Evolutionary conservation across 2,888 invertebrate genomes (phyloP).

Genomic region (Empis stercorea): DNA sequence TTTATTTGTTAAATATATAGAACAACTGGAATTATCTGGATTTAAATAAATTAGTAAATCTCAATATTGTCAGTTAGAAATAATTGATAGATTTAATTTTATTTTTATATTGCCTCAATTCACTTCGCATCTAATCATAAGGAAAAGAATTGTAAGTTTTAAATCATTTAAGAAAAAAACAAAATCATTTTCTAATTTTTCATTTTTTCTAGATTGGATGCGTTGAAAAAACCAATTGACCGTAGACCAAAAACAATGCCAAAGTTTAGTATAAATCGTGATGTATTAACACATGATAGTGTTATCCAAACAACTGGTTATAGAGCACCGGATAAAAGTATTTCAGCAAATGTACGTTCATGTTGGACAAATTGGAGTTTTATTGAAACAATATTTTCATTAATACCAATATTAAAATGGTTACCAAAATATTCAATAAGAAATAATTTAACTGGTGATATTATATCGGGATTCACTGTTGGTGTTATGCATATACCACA

Average conservation of each 20-base stretch:
- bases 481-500: conserved; percentile 79
- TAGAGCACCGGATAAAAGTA: conserved; percentile 30
- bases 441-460: conserved; percentile 50
- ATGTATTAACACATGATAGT: conserved; percentile 29
- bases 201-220: neutral
- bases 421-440: conserved; percentile 47
- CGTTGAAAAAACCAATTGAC: neutral
- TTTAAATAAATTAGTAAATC: too few relatives aligned
- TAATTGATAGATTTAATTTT: too few relatives aligned
- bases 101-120: too few relatives aligned
- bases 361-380: neutral
- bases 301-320: conserved; percentile 32
- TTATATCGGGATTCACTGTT: conserved; percentile 71
- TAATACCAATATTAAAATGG: conserved; percentile 49
- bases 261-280: conserved; percentile 27
- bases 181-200: too few relatives aligned
- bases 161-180: too few relatives aligned
- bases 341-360: conserved; percentile 18
- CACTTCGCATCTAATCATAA: too few relatives aligned
- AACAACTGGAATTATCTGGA: too few relatives aligned
- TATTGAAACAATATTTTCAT: conserved; percentile 4
- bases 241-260: conserved; percentile 26
- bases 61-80: too few relatives aligned
- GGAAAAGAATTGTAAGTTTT: too few relatives aligned
- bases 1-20: too few relatives aligned